Evolutionary conservation across 1,140 invertebrate species (phyloP).

Genomic region (Triops cancriformis): DNA sequence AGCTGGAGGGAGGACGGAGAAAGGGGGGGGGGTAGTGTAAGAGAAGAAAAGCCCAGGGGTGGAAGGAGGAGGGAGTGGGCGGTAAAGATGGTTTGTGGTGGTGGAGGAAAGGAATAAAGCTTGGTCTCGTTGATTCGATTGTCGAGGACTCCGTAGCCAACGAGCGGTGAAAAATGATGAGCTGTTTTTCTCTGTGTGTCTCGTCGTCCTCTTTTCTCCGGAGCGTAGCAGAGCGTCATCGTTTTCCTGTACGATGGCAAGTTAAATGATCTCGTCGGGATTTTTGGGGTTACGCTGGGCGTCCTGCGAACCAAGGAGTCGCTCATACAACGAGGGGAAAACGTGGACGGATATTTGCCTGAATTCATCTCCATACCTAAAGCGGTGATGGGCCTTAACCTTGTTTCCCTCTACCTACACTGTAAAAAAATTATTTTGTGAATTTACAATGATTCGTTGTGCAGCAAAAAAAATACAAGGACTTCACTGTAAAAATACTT

Average conservation of each 20-base stretch:
- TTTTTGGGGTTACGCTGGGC: background rate
- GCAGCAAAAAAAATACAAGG: too few species aligned
- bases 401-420: background rate
- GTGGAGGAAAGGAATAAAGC: background rate
- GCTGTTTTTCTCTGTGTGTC: background rate
- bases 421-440: background rate
- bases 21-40: background rate
- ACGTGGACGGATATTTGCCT: background rate
- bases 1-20: background rate
- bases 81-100: too few species aligned
- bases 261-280: background rate
- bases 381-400: background rate
- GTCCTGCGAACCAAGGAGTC: background rate
- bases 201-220: background rate
- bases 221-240: background rate
- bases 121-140: constrained; percentile 13
- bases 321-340: background rate
- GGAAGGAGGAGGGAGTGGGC: background rate
- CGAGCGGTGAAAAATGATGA: constrained; percentile 13
- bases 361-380: background rate
- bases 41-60: background rate
- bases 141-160: constrained; percentile 12
- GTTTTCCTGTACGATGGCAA: background rate
- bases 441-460: too few species aligned
- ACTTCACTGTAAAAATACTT: too few species aligned